Evolutionary conservation across 2,888 invertebrate genomes (phyloP), one percentile per base, ranked within the genome.

Genomic region (Apoda limacodes): DNA sequence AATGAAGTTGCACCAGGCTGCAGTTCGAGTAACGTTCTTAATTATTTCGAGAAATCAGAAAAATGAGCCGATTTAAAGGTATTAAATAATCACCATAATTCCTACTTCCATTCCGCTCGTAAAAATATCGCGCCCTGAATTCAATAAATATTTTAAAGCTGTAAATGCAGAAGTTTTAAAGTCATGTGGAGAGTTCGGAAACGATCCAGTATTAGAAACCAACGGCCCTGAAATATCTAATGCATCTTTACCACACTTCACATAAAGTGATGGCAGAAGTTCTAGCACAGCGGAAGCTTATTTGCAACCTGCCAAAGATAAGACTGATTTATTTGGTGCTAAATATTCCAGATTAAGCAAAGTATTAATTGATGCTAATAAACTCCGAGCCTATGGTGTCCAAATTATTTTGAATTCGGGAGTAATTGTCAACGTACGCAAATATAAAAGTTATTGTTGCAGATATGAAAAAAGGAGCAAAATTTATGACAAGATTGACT

Each of bases 271-370:
- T 22, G 68, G 70, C 4, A 58, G 67, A 35, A 46, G 76, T 40
- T 74, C 64, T 0, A 75, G 76, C 29, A 65, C 70, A 5, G 72
- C 70, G 0, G 75, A 76, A 38, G 59, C 63, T 4, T 76, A 67
- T 44, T 42, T 76, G 22, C 47, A 43, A 35, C 48, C 54, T 15
- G 43, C 37, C 7, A 57, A 55, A 47, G 39, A 59, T 24, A 61
- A 56, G 43, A 40, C 50, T 2, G 74, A 76, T 45, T 47, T 76
- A 10, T 52, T 45, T 27, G 41, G 74, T 26, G 59, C 70, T 0
- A 72, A 70, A 45, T 51, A 52, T 35, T 48, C 63, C 1, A 62
- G 55, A 36, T 76, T 56, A n/a, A 60, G 49, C 9, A 69, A 58
- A 46, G 32, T 76, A n/a, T 46, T 74, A 27, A 60, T 74, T 17